A percentile compares a stretch with the other conserved stretches of the same genome.
phyloP scores from a whole-genome alignment of 2,888 invertebrate genomes.

The Cheiracanthium punctorium region DNA sequence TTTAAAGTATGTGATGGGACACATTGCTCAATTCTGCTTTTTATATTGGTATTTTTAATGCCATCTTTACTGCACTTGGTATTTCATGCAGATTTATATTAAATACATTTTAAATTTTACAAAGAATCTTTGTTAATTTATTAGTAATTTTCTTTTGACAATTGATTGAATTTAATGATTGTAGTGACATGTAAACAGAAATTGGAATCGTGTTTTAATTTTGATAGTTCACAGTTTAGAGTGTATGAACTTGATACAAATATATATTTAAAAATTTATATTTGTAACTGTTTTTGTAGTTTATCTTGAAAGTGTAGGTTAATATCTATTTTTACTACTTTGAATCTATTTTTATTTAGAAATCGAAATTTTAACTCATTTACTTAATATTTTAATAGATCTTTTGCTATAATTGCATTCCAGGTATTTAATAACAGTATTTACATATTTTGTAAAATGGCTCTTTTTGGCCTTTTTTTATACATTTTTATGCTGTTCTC shows the following conservation, averaged over 20 bases:
- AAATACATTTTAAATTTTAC: too few relatives aligned
- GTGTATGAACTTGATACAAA: too few relatives aligned
- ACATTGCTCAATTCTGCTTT: slow-evolving; percentile 61
- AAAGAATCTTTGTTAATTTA: too few relatives aligned
- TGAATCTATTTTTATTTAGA: not conserved
- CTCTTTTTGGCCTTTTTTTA: not conserved
- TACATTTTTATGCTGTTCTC: not conserved
- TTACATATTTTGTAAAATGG: not conserved
- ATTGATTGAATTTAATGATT: too few relatives aligned
- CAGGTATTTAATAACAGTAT: slow-evolving; percentile 2
- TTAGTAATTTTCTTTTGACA: too few relatives aligned
- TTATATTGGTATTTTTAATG: slow-evolving; percentile 21
- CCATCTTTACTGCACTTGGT: not conserved
- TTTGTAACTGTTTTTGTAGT: not conserved
- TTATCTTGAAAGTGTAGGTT: too few relatives aligned
- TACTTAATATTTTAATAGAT: slow-evolving; percentile 17
- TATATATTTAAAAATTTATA: not conserved
- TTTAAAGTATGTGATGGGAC: slow-evolving; percentile 51
- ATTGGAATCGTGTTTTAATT: too few relatives aligned
- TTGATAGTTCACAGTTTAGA: too few relatives aligned
- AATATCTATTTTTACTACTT: slow-evolving; percentile 12
- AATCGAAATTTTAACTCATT: not conserved
- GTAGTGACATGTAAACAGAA: too few relatives aligned
- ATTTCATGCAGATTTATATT: not conserved
- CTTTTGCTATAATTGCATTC: slow-evolving; percentile 4